Evolutionary conservation across 2,113 vertebrate genomes (phyloP).

Genomic region (Sula dactylatra): DNA sequence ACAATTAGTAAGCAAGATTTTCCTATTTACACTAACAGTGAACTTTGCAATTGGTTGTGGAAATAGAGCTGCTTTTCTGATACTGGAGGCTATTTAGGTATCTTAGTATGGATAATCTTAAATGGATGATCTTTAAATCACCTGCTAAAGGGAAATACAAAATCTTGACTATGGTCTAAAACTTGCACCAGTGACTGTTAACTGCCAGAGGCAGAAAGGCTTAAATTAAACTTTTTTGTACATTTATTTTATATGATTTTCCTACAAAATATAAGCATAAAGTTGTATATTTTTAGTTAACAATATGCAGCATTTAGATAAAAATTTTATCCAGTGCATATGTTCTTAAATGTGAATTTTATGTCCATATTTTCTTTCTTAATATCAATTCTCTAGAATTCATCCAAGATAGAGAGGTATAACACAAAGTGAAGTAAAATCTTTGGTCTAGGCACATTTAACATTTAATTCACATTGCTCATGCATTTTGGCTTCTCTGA

Average conservation of each 20-base stretch:
- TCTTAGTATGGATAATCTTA: not conserved
- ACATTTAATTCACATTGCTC: not conserved
- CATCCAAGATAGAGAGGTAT: not conserved
- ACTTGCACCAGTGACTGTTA: not conserved
- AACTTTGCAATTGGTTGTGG: not conserved
- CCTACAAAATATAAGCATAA: not conserved
- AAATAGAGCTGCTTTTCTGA: not conserved
- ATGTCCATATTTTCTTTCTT: not conserved
- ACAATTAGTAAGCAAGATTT: not conserved
- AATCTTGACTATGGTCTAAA: not conserved
- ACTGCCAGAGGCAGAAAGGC: not conserved
- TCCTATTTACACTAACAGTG: not conserved
- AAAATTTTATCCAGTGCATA: not conserved
- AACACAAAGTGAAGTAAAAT: not conserved
- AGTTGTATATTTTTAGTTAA: not conserved
- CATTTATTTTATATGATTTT: not conserved
- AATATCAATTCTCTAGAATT: not conserved
- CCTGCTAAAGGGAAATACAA: not conserved
- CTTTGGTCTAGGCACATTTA: not conserved
- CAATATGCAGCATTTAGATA: not conserved
- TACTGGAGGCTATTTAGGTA: not conserved
- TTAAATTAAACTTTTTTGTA: not conserved
- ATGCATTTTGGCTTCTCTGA: not conserved
- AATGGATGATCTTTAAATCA: not conserved
- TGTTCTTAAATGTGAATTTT: not conserved